These are phyloP conservation scores for Arctia plantaginis DNA, from an alignment of 2,888 invertebrate species.

Conservation along the genomic window DNA sequence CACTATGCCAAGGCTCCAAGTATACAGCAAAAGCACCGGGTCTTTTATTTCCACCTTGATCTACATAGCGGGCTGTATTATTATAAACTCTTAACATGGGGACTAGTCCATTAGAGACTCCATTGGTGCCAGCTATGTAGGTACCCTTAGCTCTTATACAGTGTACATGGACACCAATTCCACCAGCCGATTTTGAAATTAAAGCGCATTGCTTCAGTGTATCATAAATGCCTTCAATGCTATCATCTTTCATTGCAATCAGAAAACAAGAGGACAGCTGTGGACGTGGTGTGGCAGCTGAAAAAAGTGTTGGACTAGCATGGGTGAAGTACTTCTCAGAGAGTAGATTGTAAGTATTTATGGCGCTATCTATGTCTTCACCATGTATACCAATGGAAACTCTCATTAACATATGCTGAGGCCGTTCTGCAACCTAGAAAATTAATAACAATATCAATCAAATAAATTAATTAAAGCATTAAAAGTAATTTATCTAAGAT, in stretches of 20 bases:
- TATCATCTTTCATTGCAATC: conserved; percentile 97
- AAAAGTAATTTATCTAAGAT: background rate
- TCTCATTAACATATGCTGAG: conserved; percentile 99
- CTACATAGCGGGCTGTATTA: conserved; percentile 98
- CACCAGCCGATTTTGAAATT: conserved; percentile 98
- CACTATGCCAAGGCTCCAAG: conserved; percentile 99
- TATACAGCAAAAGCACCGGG: conserved; percentile 99
- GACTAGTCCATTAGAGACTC: conserved; percentile 97
- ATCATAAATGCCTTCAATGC: conserved; percentile 97
- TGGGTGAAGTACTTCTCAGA: conserved; percentile 99
- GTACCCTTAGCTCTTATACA: conserved; percentile 97
- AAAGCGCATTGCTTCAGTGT: conserved; percentile 97
- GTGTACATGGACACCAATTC: conserved; percentile 98
- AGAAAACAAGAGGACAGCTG: conserved; percentile 98
- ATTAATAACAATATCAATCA: conserved; percentile 10
- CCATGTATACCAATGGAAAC: conserved; percentile 98
- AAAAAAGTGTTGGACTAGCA: conserved; percentile 98
- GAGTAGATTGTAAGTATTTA: conserved; percentile 97
- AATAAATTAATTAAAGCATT: background rate
- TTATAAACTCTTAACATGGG: conserved; percentile 98
- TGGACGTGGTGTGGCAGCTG: conserved; percentile 96
- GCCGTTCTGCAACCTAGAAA: conserved; percentile 93
- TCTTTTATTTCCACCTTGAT: conserved; percentile 98
- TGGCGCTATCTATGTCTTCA: conserved; percentile 95
- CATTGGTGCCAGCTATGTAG: conserved; percentile 97